These are phyloP conservation scores for Euglossa dilemma DNA, from an alignment of 1,140 invertebrate genomes.

Conservation along the genomic window DNA sequence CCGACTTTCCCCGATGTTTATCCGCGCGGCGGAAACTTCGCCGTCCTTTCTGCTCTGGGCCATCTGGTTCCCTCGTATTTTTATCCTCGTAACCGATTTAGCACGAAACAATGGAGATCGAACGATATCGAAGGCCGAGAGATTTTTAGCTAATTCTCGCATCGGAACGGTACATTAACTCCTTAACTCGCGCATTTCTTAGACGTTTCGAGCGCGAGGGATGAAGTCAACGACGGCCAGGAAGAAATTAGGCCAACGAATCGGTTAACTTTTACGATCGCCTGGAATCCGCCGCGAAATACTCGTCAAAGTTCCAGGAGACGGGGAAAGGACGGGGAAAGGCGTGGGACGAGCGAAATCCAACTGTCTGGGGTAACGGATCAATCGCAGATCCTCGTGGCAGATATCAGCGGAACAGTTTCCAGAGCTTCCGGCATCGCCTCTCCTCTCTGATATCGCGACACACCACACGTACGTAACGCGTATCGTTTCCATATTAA, in stretches of 20 bases:
- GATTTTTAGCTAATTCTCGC: too few relatives aligned
- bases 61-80: not conserved
- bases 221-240: not conserved
- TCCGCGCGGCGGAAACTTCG: not conserved
- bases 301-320: not conserved
- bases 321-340: not conserved
- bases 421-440: not conserved
- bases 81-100: too few relatives aligned
- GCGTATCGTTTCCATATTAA: slow-evolving; percentile 6
- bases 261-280: slow-evolving; percentile 9
- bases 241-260: not conserved
- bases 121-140: too few relatives aligned
- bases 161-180: too few relatives aligned
- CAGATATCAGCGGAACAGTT: not conserved
- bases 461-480: not conserved
- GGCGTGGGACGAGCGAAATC: not conserved
- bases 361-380: too few relatives aligned
- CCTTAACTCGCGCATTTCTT: too few relatives aligned
- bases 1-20: not conserved
- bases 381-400: not conserved
- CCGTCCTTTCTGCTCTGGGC: not conserved
- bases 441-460: not conserved
- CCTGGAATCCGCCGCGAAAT: not conserved
- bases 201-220: not conserved
- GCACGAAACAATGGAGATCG: too few relatives aligned